Base-by-base conservation (phyloP, 2,797 vertebrate genomes). In the Hippopotamyrus pictus region DNA sequence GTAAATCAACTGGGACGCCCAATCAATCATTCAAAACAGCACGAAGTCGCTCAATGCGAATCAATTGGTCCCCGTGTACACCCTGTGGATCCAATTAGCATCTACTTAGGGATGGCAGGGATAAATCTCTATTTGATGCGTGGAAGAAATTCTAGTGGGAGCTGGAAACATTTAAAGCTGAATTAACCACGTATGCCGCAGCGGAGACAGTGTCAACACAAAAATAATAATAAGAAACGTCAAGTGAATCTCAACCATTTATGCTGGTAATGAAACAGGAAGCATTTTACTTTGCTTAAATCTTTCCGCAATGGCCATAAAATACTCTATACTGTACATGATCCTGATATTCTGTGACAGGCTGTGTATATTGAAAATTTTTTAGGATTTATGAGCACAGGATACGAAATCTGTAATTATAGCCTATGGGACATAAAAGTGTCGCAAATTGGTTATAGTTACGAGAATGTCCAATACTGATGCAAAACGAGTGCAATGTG, bases 11-110 rank as follows among this genome's bases (percentile, higher is more conserved):
- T 41, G 62, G 57, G 62, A 44, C 7, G 44, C 11, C 62, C 62
- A 88, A 69, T 69, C 87, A 88, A 69, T 88, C 87, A 88, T 50
- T 88, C 62, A 88, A 88, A 88, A 88, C 57, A 88, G 87, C 44
- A 69, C 8, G 62, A 50, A 88, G 46, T 41, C 46, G 22, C 57
- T 41, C 33, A 59, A 88, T 41, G 41, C n/a, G 59, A 88, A 88
- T 88, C 87, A 88, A 88, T 88, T 69, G 57, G 87, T 88, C 62
- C 62, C 62, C 25, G 33, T 88, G 87, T 88, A 69, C 87, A 88
- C 59, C 87, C 57, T 73, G 87, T 88, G 62, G 59, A 88, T 73
- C 87, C 87, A 69, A 88, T 88, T 88, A 88, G 46, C 87, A 73
- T 88, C 62, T 88, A 50, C 59, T 88, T 88, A 50, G 59, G 44